Base-by-base conservation (phyloP, 2,113 vertebrate species). In the Hippolais icterina region DNA sequence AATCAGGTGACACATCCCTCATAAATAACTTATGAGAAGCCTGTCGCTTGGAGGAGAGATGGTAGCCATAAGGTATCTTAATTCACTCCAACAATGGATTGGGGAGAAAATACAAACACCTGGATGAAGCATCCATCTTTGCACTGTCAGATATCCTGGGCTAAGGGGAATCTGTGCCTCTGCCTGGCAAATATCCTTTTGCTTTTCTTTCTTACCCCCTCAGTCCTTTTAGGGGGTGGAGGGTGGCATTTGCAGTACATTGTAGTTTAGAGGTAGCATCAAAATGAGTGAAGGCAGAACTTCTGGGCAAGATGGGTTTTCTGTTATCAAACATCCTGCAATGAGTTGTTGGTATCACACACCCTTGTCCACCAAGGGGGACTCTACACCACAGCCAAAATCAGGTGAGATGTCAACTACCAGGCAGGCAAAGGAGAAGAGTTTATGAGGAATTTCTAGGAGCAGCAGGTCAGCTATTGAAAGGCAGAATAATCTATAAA, bases 21-120 rank as follows among this genome's bases (percentile, higher is more conserved):
- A 63, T 90, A 81, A 96, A 95, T 95, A 95, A 94, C 72, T 94
- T 87, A 83, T 25, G 59, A 93, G 78, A 52, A 75, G 21, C 47
- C 82, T 80, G 75, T 41, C 1, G 0, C 59, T 65, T 83, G 50
- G 85, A 86, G 83, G 77, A 90, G 83, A 93, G 42, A 70, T 54
- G 64, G 79, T 20, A 56, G 87, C 70, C 83, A 81, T 83, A 79
- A 85, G 9, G 42, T 21, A 47, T 54, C 74, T 77, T 92, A 71
- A 89, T 66, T 90, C 71, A 74, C 29, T 77, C 29, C 66, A 88
- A 78, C 33, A 91, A 90, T 0, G 0, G 70, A 42, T 5, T 54
- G 47, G 35, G 59, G 39, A 77, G 54, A 52, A 94, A 95, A 90
- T 11, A 89, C 54, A 66, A 94, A 90, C 37, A 93, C 41, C 53